A percentile compares a stretch with the other conserved stretches of the same genome.
Conservation (phyloP, 2,797 vertebrate genomes). For the Spinibarbus caldwelli region DNA sequence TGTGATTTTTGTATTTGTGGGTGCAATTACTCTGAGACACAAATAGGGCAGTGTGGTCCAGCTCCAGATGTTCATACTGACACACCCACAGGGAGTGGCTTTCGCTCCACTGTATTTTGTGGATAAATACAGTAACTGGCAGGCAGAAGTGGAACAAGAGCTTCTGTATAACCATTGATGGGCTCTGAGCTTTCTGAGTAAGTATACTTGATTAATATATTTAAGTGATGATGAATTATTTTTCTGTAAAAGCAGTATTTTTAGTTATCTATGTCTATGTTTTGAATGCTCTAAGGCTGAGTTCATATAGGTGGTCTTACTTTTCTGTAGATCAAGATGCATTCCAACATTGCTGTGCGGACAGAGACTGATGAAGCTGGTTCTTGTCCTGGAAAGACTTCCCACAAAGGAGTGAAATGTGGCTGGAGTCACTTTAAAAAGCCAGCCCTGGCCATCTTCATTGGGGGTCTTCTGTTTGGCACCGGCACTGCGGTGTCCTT, state of each 20-base stretch:
- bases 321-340: conserved; percentile 37
- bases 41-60: conserved; percentile 42
- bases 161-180: conserved; percentile 12
- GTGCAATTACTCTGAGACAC: background rate
- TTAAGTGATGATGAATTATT: background rate
- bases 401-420: conserved; percentile 26
- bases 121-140: conserved; percentile 39
- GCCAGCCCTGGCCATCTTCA: conserved; percentile 36
- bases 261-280: background rate
- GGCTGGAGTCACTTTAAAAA: conserved; percentile 58
- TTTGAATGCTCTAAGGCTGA: background rate
- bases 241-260: background rate
- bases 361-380: conserved; percentile 32
- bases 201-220: background rate
- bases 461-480: conserved; percentile 50
- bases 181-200: conserved; percentile 7
- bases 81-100: conserved; percentile 42
- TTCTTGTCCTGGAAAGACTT: background rate
- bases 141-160: conserved; percentile 19
- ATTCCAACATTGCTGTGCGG: background rate
- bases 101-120: conserved; percentile 38
- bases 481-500: conserved; percentile 32
- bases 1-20: conserved; percentile 16
- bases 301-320: background rate
- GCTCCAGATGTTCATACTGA: conserved; percentile 45